Evolutionary conservation across 1,140 invertebrate genomes (phyloP).

Genomic region (Dinothrombium tinctorium): DNA sequence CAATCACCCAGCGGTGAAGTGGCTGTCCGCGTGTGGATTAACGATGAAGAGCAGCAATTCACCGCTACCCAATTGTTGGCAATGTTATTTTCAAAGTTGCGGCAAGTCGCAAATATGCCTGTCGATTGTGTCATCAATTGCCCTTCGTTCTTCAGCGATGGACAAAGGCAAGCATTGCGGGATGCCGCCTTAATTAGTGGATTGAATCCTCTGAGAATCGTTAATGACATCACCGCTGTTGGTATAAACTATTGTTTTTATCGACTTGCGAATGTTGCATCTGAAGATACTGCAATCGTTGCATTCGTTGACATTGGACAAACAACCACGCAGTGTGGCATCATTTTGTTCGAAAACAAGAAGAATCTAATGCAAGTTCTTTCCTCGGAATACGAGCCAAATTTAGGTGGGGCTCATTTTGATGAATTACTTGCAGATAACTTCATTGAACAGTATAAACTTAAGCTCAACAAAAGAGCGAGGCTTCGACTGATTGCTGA

Average conservation of each 20-base stretch:
- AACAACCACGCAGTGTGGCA: conserved; percentile 46
- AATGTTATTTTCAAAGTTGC: conserved; percentile 91
- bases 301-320: conserved; percentile 82
- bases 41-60: conserved; percentile 60
- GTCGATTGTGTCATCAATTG: conserved; percentile 70
- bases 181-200: conserved; percentile 55
- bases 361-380: conserved; percentile 63
- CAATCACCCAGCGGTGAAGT: conserved; percentile 3
- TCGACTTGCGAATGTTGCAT: conserved; percentile 50
- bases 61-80: conserved; percentile 84
- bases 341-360: conserved; percentile 55
- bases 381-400: conserved; percentile 48
- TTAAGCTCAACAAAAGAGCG: conserved; percentile 64
- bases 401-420: conserved; percentile 77
- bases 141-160: conserved; percentile 80
- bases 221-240: conserved; percentile 92
- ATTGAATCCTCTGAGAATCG: conserved; percentile 71
- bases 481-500: conserved; percentile 63
- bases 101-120: conserved; percentile 60
- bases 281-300: conserved; percentile 63
- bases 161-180: conserved; percentile 65
- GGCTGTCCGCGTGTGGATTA: conserved; percentile 44
- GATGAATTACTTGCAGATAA: conserved; percentile 60
- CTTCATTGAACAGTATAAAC: conserved; percentile 67
- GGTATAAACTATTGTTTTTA: conserved; percentile 90